Evolutionary conservation across 2,113 vertebrate species (phyloP), one percentile per base, ranked within the genome.

Genomic region (Serilophus lunatus): DNA sequence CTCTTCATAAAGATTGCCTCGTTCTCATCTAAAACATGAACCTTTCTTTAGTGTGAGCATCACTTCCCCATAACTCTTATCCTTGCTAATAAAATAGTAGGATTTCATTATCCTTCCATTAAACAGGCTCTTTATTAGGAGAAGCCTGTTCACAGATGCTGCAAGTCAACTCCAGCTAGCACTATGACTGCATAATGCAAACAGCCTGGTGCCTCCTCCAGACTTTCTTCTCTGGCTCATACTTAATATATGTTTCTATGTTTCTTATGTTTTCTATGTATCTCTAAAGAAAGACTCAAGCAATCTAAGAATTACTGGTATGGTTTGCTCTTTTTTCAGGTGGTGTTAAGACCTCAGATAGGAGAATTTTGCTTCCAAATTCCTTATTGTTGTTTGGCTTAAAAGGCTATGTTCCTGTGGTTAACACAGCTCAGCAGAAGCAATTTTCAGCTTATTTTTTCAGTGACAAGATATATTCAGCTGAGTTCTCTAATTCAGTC

Each of bases 121-220:
- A 75, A 77, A 95, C 36, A 88, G 25, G 10, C 9, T 66, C 38
- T 87, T 76, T 88, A 90, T 93, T 88, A 93, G 29, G 45, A 95
- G 78, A 94, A 95, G 68, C 42, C 57, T 90, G 64, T 88, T 93
- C 93, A 92, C 82, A 94, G 90, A 96, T 96, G 90, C 87, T 86
- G 33, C 82, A 86, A 93, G 82, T 91, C 77, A 95, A 71, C 68
- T 88, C 50, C 76, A 92, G 82, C 82, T 93, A 94, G 76, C 60
- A 44, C 26, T 82, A 72, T 90, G 90, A 94, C 71, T 93, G 66
- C 71, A 87, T 78, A 56, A 64, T n/a, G 38, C 71, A 91, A 95
- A 94, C 93, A 97, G 90, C 78, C 82, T 92, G 68, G 12, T 94
- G 68, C 90, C 86, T 93, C 83, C 94, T 95, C 90, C 87, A 77